phyloP scores from a whole-genome alignment of 1,140 invertebrate genomes.

The Popillia japonica region DNA sequence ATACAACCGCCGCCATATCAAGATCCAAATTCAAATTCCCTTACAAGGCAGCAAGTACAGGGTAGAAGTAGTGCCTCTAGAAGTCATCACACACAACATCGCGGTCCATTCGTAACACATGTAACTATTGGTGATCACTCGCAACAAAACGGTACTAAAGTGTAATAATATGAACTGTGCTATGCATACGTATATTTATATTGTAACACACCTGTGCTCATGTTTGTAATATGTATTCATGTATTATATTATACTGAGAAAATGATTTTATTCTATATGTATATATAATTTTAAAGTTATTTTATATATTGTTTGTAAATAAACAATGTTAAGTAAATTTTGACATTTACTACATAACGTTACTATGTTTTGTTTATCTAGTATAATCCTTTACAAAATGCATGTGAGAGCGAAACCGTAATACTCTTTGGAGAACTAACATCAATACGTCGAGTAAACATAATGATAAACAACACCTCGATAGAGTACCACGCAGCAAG shows the following conservation, averaged over 20 bases:
- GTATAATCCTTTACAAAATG: too few relatives aligned
- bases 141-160: constrained; percentile 57
- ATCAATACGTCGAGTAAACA: too few relatives aligned
- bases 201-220: constrained; percentile 17
- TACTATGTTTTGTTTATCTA: neutral
- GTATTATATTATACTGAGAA: constrained; percentile 14
- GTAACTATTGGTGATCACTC: constrained; percentile 63
- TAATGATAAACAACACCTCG: too few relatives aligned
- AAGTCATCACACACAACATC: constrained; percentile 53
- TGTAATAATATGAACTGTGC: constrained; percentile 41
- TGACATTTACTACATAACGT: neutral
- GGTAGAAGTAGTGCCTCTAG: constrained; percentile 7
- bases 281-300: constrained; percentile 33
- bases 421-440: too few relatives aligned
- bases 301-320: constrained; percentile 33
- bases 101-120: constrained; percentile 68
- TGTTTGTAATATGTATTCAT: neutral
- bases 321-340: constrained; percentile 11
- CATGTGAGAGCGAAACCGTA: too few relatives aligned
- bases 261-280: constrained; percentile 17
- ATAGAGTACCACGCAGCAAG: too few relatives aligned
- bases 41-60: constrained; percentile 49
- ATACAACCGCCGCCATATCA: constrained; percentile 44
- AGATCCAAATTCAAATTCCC: constrained; percentile 56
- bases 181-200: neutral